Evolutionary conservation across 92 coral and sea anemone genomes (phyloP).

Genomic region (Epizoanthus illoricatus): DNA sequence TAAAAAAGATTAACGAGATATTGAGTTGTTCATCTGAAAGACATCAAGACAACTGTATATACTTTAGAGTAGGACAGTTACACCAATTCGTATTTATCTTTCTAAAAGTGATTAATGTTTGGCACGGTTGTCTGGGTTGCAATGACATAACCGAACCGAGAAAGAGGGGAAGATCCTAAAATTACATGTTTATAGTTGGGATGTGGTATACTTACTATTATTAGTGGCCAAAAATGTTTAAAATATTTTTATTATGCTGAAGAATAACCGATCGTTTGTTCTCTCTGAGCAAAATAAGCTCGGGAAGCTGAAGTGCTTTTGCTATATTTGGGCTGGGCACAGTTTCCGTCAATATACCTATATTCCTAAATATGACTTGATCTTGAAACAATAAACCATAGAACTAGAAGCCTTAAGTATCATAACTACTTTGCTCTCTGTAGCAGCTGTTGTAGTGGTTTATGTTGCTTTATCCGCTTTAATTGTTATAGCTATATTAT

Average conservation of each 20-base stretch:
- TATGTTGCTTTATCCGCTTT: too few relatives aligned
- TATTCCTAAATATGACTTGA: too few relatives aligned
- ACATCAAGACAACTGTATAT: not conserved
- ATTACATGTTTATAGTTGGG: not conserved
- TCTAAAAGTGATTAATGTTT: not conserved
- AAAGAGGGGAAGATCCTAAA: not conserved
- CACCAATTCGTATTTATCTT: not conserved
- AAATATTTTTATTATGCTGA: not conserved
- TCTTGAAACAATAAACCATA: too few relatives aligned
- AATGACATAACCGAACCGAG: not conserved
- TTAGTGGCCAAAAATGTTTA: not conserved
- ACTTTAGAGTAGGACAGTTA: not conserved
- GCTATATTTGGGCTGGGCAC: too few relatives aligned
- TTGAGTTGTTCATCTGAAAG: not conserved
- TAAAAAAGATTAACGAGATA: conserved; percentile 2
- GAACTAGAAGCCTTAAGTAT: too few relatives aligned
- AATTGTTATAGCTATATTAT: too few relatives aligned
- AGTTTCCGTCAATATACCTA: too few relatives aligned
- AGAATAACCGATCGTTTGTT: too few relatives aligned
- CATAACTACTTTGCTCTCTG: too few relatives aligned
- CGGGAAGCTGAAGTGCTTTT: too few relatives aligned
- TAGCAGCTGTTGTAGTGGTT: too few relatives aligned
- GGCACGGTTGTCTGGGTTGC: not conserved
- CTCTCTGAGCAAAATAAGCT: too few relatives aligned
- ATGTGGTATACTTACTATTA: not conserved